These are phyloP conservation scores for Bacillus rossius DNA, from an alignment of 1,140 invertebrate genomes.

Conservation along the genomic window DNA sequence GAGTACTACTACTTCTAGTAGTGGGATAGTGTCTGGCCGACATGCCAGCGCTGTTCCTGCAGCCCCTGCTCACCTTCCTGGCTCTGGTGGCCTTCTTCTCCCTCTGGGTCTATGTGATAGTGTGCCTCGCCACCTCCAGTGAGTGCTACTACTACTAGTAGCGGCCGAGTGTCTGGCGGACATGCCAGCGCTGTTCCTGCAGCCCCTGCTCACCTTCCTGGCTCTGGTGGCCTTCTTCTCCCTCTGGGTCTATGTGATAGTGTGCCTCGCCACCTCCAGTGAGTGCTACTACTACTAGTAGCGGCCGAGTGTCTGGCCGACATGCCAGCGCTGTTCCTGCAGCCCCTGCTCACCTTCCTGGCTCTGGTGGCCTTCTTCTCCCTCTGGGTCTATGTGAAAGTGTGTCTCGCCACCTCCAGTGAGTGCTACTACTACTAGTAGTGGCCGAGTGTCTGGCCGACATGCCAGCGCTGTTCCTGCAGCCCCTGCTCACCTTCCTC, in stretches of 20 bases:
- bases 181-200: conserved; percentile 79
- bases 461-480: conserved; percentile 79
- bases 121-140: conserved; percentile 64
- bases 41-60: conserved; percentile 79
- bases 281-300: too few species aligned
- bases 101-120: conserved; percentile 79
- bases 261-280: conserved; percentile 64
- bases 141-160: too few species aligned
- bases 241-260: conserved; percentile 79
- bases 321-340: conserved; percentile 79
- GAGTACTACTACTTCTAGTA: too few species aligned
- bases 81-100: conserved; percentile 71
- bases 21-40: too few species aligned
- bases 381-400: conserved; percentile 79
- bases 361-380: conserved; percentile 71
- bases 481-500: conserved; percentile 81
- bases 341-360: conserved; percentile 81
- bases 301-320: too few species aligned
- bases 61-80: conserved; percentile 81
- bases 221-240: conserved; percentile 71
- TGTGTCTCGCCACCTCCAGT: conserved; percentile 64
- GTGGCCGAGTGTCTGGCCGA: too few species aligned
- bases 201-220: conserved; percentile 81
- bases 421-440: too few species aligned
- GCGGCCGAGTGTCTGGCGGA: too few species aligned